These are phyloP conservation scores for Frankliniella fusca DNA, from an alignment of 2,888 invertebrate genomes.

Conservation along the genomic window DNA sequence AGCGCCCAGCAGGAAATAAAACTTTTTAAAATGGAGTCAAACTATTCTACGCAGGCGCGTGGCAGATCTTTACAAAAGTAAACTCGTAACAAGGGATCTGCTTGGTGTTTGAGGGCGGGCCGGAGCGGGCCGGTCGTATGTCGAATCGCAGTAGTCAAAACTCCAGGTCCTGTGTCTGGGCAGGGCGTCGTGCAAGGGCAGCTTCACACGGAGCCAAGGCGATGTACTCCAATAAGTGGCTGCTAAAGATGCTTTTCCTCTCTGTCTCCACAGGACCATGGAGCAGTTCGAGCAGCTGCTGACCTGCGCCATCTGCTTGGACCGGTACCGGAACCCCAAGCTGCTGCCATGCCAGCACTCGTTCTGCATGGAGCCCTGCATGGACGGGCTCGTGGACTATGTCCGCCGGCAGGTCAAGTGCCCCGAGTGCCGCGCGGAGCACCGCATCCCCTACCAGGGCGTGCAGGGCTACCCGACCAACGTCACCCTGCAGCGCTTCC, in stretches of 20 bases:
- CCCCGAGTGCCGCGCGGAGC: slow-evolving; percentile 96
- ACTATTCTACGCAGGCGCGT: not conserved
- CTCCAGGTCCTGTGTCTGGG: too few species aligned
- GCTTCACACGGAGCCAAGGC: too few species aligned
- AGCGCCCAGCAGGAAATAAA: not conserved
- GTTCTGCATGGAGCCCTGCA: slow-evolving; percentile 97
- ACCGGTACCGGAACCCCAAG: slow-evolving; percentile 96
- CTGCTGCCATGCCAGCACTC: slow-evolving; percentile 99
- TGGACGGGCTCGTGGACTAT: slow-evolving; percentile 94
- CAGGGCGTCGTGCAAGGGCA: too few species aligned
- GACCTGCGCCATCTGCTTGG: slow-evolving; percentile 97
- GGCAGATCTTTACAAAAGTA: too few species aligned
- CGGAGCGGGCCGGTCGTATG: too few species aligned
- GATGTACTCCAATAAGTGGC: too few species aligned
- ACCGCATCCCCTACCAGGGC: slow-evolving; percentile 92
- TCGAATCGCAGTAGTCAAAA: too few species aligned
- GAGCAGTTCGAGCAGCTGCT: slow-evolving; percentile 96
- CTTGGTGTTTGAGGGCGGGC: too few species aligned
- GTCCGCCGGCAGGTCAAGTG: slow-evolving; percentile 94
- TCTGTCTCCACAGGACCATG: slow-evolving; percentile 53
- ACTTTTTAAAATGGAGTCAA: not conserved
- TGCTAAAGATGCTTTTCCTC: not conserved
- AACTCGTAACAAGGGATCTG: too few species aligned
- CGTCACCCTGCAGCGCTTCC: slow-evolving; percentile 88
- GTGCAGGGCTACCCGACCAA: slow-evolving; percentile 93